These are phyloP conservation scores for Panurus biarmicus DNA, from an alignment of 2,113 vertebrate genomes.

Conservation along the genomic window DNA sequence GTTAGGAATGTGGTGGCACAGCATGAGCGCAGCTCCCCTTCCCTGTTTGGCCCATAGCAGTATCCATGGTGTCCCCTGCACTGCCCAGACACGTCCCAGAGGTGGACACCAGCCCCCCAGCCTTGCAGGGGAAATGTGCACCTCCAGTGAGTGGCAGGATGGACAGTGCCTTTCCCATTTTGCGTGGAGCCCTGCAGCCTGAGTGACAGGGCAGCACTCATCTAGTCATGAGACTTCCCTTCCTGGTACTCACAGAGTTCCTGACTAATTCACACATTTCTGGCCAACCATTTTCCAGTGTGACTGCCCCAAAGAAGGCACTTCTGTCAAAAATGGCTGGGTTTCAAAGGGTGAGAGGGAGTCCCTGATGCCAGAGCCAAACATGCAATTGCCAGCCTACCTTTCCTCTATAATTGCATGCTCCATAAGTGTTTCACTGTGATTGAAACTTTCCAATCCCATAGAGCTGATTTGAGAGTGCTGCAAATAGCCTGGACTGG, in stretches of 20 bases:
- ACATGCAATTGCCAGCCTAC: not conserved
- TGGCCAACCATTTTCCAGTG: not conserved
- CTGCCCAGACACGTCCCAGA: not conserved
- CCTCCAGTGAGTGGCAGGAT: not conserved
- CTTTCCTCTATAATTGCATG: not conserved
- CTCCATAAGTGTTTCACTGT: not conserved
- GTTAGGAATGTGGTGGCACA: not conserved
- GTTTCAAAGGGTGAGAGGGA: not conserved
- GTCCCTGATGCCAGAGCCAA: not conserved
- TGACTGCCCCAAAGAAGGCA: not conserved
- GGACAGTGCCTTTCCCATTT: not conserved
- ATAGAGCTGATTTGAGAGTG: not conserved
- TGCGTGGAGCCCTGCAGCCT: rapidly evolving
- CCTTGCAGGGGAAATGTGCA: not conserved
- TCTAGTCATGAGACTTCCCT: not conserved
- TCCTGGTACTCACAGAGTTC: slow-evolving; percentile 40
- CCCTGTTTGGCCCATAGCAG: rapidly evolving
- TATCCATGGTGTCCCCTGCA: not conserved
- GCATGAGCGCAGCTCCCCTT: not conserved
- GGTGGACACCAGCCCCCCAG: rapidly evolving
- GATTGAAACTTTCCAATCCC: not conserved
- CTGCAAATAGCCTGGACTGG: rapidly evolving
- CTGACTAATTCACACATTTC: slow-evolving; percentile 33
- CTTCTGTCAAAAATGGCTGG: not conserved
- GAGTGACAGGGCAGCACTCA: not conserved